Evolutionary conservation across 2,797 vertebrate genomes (phyloP).

Genomic region (Sebastes minor): DNA sequence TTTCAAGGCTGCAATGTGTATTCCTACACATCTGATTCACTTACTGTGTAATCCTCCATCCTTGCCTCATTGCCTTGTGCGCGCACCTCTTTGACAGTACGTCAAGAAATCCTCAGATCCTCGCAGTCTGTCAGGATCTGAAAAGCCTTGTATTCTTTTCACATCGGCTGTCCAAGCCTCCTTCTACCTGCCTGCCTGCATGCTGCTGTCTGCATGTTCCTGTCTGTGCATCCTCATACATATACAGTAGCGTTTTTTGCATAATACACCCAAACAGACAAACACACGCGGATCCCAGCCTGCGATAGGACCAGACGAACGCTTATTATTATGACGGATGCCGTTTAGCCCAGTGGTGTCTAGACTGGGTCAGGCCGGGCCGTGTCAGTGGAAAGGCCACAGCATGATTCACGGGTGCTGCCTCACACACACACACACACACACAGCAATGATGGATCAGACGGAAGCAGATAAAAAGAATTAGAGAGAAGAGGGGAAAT

Average conservation of each 20-base stretch:
- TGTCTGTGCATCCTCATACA: not conserved
- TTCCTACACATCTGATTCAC: conserved; percentile 35
- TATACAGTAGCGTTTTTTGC: not conserved
- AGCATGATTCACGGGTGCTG: conserved; percentile 55
- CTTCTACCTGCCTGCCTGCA: not conserved
- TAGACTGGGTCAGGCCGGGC: conserved; percentile 53
- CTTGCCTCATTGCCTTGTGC: conserved; percentile 31
- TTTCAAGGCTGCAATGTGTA: conserved; percentile 28
- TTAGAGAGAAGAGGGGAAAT: conserved; percentile 15
- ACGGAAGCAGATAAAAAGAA: not conserved
- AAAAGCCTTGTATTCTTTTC: conserved; percentile 21
- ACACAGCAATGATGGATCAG: conserved; percentile 39
- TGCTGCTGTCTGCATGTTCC: not conserved
- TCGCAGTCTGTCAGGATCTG: conserved; percentile 17
- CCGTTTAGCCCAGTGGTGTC: conserved; percentile 48
- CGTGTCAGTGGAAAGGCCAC: conserved; percentile 65
- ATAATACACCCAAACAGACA: not conserved
- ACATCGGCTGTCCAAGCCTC: not conserved
- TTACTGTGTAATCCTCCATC: conserved; percentile 26
- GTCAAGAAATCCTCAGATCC: conserved; percentile 38
- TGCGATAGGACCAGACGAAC: not conserved
- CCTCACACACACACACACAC: conserved; percentile 1
- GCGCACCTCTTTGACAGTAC: conserved; percentile 8
- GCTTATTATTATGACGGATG: conserved; percentile 39
- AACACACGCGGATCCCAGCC: not conserved